A percentile compares a stretch with the other conserved stretches of the same genome.
These are phyloP conservation scores for Pyxicephalus adspersus DNA, from an alignment of 2,113 vertebrate genomes.

Conservation along the genomic window DNA sequence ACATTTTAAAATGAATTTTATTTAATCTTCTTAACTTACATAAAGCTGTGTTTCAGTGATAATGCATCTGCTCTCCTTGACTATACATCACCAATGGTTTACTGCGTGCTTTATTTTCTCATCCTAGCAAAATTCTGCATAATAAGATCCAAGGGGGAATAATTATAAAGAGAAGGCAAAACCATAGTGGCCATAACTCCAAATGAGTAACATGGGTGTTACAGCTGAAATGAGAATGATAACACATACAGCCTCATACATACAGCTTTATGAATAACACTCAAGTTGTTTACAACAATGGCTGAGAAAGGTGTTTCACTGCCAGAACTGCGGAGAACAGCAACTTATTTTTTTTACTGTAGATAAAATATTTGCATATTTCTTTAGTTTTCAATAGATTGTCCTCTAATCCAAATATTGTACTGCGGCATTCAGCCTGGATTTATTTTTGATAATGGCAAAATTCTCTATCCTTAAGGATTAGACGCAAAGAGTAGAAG, in stretches of 20 bases:
- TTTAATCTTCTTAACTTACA: conserved; percentile 37
- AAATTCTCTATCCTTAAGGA: background rate
- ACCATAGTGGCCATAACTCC: conserved; percentile 14
- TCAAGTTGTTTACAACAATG: conserved; percentile 19
- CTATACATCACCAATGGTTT: conserved; percentile 32
- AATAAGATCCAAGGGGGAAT: conserved; percentile 26
- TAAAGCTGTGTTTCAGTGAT: conserved; percentile 25
- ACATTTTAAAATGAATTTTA: conserved; percentile 16
- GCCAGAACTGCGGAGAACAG: background rate
- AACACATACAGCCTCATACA: no score
- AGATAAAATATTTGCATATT: background rate
- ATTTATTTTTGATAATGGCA: background rate
- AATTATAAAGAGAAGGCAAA: conserved; percentile 4
- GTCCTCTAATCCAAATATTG: background rate
- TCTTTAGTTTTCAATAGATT: background rate
- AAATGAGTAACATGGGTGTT: conserved; percentile 17
- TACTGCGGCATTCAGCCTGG: background rate
- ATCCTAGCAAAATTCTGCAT: conserved; percentile 21
- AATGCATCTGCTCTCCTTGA: conserved; percentile 13
- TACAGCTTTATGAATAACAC: conserved; percentile 1
- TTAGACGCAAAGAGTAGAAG: background rate
- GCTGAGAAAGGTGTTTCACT: background rate
- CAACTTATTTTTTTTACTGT: background rate
- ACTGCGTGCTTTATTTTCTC: conserved; percentile 2
- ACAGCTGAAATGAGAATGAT: conserved; percentile 35